phyloP scores from a whole-genome alignment of 53 echinoderm and acorn worm genomes.

The Stichopus horrens region DNA sequence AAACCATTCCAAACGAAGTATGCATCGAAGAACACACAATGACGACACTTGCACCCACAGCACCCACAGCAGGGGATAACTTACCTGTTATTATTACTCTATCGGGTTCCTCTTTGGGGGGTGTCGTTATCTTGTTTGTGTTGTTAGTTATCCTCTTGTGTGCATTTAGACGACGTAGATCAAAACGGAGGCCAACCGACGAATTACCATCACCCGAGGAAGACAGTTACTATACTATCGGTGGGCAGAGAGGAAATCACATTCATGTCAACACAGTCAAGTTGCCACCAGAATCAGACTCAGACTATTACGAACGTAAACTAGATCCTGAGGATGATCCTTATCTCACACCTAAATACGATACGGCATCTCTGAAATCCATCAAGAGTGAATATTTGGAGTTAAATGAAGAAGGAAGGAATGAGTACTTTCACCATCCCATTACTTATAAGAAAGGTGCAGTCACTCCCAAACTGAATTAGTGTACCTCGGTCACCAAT shows the following conservation, averaged over 20 bases:
- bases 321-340: background rate
- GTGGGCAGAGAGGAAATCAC: background rate
- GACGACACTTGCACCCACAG: no score
- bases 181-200: background rate
- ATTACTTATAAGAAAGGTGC: background rate
- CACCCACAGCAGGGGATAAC: no score
- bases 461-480: no score
- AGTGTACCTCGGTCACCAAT: no score
- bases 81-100: no score
- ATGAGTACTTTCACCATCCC: background rate
- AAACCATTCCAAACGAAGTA: no score
- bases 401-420: background rate
- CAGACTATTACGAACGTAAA: background rate
- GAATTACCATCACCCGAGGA: background rate
- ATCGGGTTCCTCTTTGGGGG: background rate
- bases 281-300: background rate
- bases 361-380: background rate
- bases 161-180: background rate
- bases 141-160: background rate
- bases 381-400: no score
- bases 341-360: background rate
- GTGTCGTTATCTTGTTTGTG: background rate
- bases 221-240: background rate
- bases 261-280: background rate
- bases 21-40: no score